phyloP scores from a whole-genome alignment of 2,113 vertebrate genomes.

The Anas platyrhynchos region DNA sequence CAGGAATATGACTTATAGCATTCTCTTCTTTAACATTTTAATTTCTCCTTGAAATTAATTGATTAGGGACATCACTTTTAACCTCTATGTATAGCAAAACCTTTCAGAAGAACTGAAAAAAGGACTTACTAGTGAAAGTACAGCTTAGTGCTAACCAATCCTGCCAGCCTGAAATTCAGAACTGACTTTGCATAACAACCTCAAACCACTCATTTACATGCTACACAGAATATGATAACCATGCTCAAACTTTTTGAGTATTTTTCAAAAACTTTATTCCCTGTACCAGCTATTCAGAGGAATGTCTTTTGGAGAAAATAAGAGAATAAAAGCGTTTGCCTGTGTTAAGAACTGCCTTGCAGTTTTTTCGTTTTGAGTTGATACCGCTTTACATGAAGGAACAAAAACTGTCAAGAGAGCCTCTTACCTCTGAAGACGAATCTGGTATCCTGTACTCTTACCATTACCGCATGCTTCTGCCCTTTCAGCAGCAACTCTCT shows the following conservation, averaged over 20 bases:
- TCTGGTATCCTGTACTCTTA: slow-evolving; percentile 95
- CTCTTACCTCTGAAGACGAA: slow-evolving; percentile 92
- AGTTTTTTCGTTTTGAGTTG: background rate
- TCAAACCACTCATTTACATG: rapidly evolving
- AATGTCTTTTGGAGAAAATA: background rate
- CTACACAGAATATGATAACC: background rate
- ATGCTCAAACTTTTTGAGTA: background rate
- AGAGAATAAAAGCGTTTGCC: background rate
- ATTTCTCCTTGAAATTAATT: background rate
- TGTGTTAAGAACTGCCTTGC: background rate
- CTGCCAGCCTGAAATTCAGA: background rate
- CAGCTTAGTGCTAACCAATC: background rate
- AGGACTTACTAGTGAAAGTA: background rate
- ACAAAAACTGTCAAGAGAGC: background rate
- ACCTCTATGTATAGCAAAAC: background rate
- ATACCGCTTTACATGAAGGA: rapidly evolving
- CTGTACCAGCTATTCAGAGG: background rate
- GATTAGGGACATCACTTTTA: background rate
- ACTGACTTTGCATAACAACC: background rate
- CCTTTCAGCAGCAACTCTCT: slow-evolving; percentile 93
- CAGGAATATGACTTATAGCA: background rate
- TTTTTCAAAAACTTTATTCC: background rate
- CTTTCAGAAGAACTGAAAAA: background rate
- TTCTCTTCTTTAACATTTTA: background rate
- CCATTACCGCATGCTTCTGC: slow-evolving; percentile 89